phyloP scores from a whole-genome alignment of 2,888 invertebrate genomes.

The Agonopterix subpropinquella region DNA sequence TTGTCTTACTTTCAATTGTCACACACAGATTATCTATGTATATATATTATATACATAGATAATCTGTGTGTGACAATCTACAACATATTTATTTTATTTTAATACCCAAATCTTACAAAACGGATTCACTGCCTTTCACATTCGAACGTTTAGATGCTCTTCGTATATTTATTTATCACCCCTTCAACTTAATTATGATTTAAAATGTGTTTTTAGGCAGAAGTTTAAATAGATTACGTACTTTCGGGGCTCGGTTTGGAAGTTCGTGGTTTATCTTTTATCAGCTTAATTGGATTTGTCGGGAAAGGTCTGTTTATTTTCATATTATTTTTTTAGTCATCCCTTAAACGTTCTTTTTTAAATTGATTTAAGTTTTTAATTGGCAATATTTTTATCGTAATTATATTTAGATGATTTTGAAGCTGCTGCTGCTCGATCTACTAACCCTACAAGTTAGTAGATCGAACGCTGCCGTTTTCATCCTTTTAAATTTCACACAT shows the following conservation, averaged over 20 bases:
- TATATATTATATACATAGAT: no score
- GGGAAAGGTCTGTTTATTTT: constrained; percentile 25
- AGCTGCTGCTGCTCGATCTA: no score
- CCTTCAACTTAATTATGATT: not conserved
- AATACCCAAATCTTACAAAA: not conserved
- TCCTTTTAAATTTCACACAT: no score
- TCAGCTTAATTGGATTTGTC: constrained; percentile 41
- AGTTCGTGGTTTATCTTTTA: constrained; percentile 45
- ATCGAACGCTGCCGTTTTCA: no score
- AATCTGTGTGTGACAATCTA: no score
- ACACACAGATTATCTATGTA: no score
- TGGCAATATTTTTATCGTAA: no score
- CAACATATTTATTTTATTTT: not conserved
- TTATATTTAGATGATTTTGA: no score
- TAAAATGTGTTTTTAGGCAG: constrained; percentile 2
- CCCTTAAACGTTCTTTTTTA: constrained; percentile 6
- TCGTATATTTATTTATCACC: no score
- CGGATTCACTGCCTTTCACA: not conserved
- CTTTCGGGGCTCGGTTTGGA: constrained; percentile 12
- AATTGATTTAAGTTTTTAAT: not conserved
- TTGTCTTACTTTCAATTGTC: no score
- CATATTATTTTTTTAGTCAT: constrained; percentile 18
- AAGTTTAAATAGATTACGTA: constrained; percentile 2
- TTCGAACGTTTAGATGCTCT: not conserved
- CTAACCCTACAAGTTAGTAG: no score